These are phyloP conservation scores for Stegodyphus mimosarum DNA, from an alignment of 1,140 invertebrate genomes.

Conservation along the genomic window DNA sequence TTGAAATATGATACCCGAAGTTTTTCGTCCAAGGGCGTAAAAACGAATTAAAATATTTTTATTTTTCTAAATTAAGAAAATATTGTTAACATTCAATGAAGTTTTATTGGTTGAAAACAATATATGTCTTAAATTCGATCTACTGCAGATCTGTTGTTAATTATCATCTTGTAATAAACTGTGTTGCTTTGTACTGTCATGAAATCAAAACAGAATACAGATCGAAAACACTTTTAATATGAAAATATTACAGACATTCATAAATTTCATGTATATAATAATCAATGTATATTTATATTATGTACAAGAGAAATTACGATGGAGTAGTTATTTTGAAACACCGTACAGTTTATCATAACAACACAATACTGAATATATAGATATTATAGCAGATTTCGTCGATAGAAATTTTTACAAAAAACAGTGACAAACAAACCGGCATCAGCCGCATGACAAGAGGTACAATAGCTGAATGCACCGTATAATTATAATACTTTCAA, in stretches of 20 bases:
- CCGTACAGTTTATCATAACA: conserved; percentile 31
- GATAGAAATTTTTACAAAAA: conserved; percentile 7
- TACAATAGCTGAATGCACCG: background rate
- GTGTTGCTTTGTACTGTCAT: background rate
- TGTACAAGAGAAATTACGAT: conserved; percentile 49
- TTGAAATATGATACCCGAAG: no score
- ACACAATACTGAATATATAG: conserved; percentile 36
- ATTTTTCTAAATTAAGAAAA: no score
- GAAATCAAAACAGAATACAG: conserved; percentile 27
- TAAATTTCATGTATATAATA: conserved; percentile 59
- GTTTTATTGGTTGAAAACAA: no score
- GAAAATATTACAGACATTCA: conserved; percentile 61
- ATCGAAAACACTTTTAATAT: conserved; percentile 60
- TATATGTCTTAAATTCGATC: no score
- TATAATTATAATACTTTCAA: background rate
- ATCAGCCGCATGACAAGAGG: background rate
- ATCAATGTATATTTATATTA: conserved; percentile 59
- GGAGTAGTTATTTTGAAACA: conserved; percentile 21
- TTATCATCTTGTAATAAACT: background rate
- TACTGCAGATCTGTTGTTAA: no score
- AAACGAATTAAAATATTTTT: no score
- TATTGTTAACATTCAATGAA: no score
- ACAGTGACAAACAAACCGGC: background rate
- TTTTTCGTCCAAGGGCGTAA: no score
- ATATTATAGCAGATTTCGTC: background rate